Evolutionary conservation across 2,113 vertebrate species (phyloP), one percentile per base, ranked within the genome.

Genomic region (Psephotus haematonotus): DNA sequence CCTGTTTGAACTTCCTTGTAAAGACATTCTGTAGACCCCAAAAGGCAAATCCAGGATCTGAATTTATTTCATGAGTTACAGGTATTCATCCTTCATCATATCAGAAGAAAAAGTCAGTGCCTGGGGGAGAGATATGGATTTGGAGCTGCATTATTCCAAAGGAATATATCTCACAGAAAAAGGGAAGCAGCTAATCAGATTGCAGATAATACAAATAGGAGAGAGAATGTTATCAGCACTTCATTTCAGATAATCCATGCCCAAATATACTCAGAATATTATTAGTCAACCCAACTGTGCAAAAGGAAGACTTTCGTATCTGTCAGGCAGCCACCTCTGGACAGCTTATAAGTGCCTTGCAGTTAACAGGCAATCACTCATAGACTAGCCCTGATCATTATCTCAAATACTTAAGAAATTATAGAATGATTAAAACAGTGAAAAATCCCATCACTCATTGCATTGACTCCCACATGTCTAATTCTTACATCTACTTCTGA

Each of bases 361-460:
- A 71, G 82, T 92, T 96, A 96, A 59, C 43, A 77, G n/a, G 49
- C 82, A 95, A 95, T 96, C 71, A 71, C 46, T 94, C 76, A 79
- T 43, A 81, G 35, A 59, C 57, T 90, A 81, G 47, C 53, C 76
- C 59, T 82, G 74, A 95, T 92, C 86, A 77, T 96, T 95, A 87
- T 76, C 83, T 69, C 63, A 94, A 95, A 89, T 90, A 75, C 57
- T 82, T 85, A 29, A 72, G 63, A 95, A 96, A 93, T 83, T 72
- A 75, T 31, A 83, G 29, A 90, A 81, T 86, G 31, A 90, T 92
- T 93, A 90, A 92, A 95, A 25, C 33, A 65, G 16, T 87, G 75
- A 79, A 91, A 93, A 90, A 68, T 60, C 20, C 19, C 57, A 79
- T 93, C 87, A 62, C 16, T 90, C 74, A 70, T 68, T 92, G 52